Conservation (phyloP, 2,888 invertebrate species). For the Erebia palarica region DNA sequence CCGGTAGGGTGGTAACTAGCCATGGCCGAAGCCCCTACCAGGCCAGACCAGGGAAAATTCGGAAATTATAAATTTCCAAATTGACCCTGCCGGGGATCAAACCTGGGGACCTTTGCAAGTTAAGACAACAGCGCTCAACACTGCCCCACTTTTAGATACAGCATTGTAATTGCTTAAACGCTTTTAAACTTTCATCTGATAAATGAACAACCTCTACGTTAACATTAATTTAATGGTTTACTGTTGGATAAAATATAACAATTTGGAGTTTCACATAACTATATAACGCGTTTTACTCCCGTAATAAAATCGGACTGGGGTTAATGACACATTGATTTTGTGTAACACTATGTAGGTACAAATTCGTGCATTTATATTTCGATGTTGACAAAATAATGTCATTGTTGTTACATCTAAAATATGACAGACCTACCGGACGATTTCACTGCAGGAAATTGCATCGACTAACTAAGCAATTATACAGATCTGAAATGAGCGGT, state of each 20-base stretch:
- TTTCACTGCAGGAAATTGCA: constrained; percentile 47
- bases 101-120: too few relatives aligned
- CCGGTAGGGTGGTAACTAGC: too few relatives aligned
- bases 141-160: constrained; percentile 9
- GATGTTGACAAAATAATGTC: neutral
- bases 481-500: constrained; percentile 67
- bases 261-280: neutral
- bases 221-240: neutral
- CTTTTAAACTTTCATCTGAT: constrained; percentile 8
- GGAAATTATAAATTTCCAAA: too few relatives aligned
- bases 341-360: constrained; percentile 3
- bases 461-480: constrained; percentile 59
- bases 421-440: neutral
- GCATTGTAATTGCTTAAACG: constrained; percentile 3
- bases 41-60: too few relatives aligned
- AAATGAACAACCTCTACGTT: neutral
- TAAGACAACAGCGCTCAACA: too few relatives aligned
- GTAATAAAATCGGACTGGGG: constrained; percentile 14
- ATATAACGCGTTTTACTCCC: neutral
- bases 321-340: constrained; percentile 27
- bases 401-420: neutral
- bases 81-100: too few relatives aligned
- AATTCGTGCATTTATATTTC: neutral
- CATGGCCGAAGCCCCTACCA: too few relatives aligned
- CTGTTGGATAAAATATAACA: neutral